A percentile compares a stretch with the other conserved stretches of the same genome.
Conservation (phyloP, 1,140 invertebrate genomes). For the Drosophila kepulauana region DNA sequence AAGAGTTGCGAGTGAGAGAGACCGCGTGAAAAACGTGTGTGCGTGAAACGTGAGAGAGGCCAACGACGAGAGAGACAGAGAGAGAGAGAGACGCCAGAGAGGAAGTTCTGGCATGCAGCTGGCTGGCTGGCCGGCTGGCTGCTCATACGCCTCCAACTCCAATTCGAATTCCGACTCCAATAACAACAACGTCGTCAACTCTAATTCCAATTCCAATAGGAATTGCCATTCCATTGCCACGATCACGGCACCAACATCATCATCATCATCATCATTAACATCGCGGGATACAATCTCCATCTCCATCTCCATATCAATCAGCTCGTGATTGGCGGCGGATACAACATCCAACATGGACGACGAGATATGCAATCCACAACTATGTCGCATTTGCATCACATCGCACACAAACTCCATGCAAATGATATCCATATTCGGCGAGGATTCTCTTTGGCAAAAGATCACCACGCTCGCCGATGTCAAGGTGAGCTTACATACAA, state of each 20-base stretch:
- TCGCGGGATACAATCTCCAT: background rate
- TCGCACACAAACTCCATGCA: conserved; percentile 68
- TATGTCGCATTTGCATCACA: conserved; percentile 82
- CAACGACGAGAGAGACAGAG: conserved; percentile 6
- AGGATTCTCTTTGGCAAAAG: conserved; percentile 82
- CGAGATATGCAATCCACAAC: conserved; percentile 62
- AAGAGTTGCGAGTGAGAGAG: background rate
- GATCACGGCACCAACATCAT: conserved; percentile 14
- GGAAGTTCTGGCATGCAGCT: conserved; percentile 60
- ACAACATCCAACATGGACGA: conserved; percentile 53
- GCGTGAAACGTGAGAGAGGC: background rate
- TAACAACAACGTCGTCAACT: background rate
- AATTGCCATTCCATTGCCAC: conserved; percentile 7
- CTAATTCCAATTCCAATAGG: background rate
- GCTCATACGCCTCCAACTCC: conserved; percentile 45
- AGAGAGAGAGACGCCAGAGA: conserved; percentile 25
- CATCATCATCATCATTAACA: background rate
- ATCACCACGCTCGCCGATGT: conserved; percentile 82
- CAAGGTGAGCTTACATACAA: conserved; percentile 62
- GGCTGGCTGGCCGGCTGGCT: conserved; percentile 62
- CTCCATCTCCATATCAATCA: conserved; percentile 10
- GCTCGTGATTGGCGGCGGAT: conserved; percentile 15
- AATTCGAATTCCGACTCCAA: conserved; percentile 7
- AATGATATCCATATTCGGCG: conserved; percentile 84
- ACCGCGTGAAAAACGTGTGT: background rate